phyloP scores from a whole-genome alignment of 2,888 invertebrate genomes.

The Pyrocoelia pectoralis region DNA sequence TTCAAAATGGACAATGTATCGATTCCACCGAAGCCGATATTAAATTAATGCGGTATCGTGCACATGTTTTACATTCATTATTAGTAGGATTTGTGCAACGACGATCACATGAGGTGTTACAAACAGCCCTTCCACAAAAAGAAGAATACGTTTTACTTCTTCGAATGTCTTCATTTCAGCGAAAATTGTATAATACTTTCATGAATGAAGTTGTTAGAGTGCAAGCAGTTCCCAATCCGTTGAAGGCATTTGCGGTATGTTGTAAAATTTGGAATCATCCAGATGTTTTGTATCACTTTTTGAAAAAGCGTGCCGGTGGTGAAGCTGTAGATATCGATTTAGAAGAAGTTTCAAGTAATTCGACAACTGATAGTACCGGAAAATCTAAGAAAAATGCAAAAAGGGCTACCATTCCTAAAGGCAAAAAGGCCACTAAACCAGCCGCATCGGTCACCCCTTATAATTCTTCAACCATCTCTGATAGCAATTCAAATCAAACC shows the following conservation, averaged over 20 bases:
- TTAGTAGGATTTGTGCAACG: slow-evolving; percentile 96
- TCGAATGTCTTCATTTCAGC: slow-evolving; percentile 87
- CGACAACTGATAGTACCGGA: slow-evolving; percentile 52
- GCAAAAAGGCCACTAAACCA: slow-evolving; percentile 60
- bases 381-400: slow-evolving; percentile 56
- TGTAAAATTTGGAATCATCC: slow-evolving; percentile 99
- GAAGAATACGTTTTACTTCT: slow-evolving; percentile 93
- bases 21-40: slow-evolving; percentile 96
- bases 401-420: slow-evolving; percentile 49
- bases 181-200: slow-evolving; percentile 89
- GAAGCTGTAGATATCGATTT: slow-evolving; percentile 83
- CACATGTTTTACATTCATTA: slow-evolving; percentile 94
- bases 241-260: slow-evolving; percentile 98
- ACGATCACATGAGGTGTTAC: slow-evolving; percentile 91
- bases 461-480: slow-evolving; percentile 41
- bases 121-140: slow-evolving; percentile 91
- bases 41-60: slow-evolving; percentile 91
- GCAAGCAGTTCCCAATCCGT: slow-evolving; percentile 89
- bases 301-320: slow-evolving; percentile 81
- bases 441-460: slow-evolving; percentile 65
- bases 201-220: slow-evolving; percentile 91
- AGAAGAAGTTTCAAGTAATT: slow-evolving; percentile 75
- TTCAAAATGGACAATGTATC: slow-evolving; percentile 97
- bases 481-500: slow-evolving; percentile 26
- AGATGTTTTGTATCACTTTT: slow-evolving; percentile 87